phyloP scores from a whole-genome alignment of 1,140 invertebrate species.

The Rhyacophila brunnea region DNA sequence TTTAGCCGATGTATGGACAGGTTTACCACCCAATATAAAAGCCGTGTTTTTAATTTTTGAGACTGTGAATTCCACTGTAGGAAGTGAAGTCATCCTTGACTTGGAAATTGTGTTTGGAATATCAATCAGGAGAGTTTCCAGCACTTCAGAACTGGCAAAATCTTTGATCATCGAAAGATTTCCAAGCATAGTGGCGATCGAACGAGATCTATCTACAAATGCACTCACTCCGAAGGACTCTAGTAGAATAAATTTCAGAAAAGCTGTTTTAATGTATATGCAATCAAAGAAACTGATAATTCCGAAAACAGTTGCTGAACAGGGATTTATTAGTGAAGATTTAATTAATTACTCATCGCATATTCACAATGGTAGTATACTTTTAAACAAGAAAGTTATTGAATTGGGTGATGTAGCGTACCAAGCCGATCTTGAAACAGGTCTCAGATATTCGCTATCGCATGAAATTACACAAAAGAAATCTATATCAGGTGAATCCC shows the following conservation, averaged over 20 bases:
- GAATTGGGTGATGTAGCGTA: constrained; percentile 56
- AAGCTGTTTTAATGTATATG: constrained; percentile 55
- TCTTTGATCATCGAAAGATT: constrained; percentile 51
- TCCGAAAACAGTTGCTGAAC: not conserved
- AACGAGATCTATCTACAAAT: constrained; percentile 43
- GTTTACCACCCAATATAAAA: constrained; percentile 43
- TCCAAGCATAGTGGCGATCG: constrained; percentile 55
- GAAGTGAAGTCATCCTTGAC: constrained; percentile 63
- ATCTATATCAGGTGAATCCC: constrained; percentile 65
- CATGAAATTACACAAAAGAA: constrained; percentile 76
- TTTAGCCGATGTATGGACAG: constrained; percentile 44
- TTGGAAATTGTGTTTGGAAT: constrained; percentile 55
- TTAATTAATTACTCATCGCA: not conserved
- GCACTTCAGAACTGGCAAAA: constrained; percentile 55
- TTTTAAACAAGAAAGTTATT: not conserved
- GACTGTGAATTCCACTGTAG: constrained; percentile 55
- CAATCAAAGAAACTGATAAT: constrained; percentile 43
- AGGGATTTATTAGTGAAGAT: constrained; percentile 3
- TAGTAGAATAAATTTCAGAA: constrained; percentile 47
- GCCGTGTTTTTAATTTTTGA: constrained; percentile 64
- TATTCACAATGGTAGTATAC: not conserved
- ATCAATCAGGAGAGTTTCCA: constrained; percentile 55
- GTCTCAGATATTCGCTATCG: constrained; percentile 73
- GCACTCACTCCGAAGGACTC: constrained; percentile 46
- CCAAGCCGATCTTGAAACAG: constrained; percentile 84